Evolutionary conservation across 1,140 invertebrate species (phyloP), one percentile per base, ranked within the genome.

Genomic region (Aleiodes sp.): DNA sequence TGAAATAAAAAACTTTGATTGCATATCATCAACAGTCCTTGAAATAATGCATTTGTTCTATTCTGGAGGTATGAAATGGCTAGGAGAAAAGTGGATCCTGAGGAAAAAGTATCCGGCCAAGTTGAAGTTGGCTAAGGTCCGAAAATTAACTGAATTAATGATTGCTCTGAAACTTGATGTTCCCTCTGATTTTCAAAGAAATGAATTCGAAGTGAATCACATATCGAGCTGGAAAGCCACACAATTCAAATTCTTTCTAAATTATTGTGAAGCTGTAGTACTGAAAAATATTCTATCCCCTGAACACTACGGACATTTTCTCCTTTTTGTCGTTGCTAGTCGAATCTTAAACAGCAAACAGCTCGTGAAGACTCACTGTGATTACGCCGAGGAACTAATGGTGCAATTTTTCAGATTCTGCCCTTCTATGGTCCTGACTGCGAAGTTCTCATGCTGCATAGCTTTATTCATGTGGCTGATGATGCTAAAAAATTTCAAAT

Each of bases 391-490:
- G 52, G 12, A 1, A 1, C 4, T 28, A 24, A 2, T 57, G 2
- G 9, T 31, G 62, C 28, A 69, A 26, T 73, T 75, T 65, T 59
- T 73, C 19, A 16, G 14, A n/a, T 16, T 65, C 39, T 71, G 26
- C 57, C 71, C 10, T 10, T 56, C 9, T 29, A 71, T 24, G 70
- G 73, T 16, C 12, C 33, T 9, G 57, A 56, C 24, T 67, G 57
- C 2, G 69, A 71, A 62, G 60, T 68, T 12, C 41, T 76, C 16
- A 74, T 70, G 39, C 68, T 74, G 16, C 74, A 75, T 29, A 74
- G 71, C 70, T 41, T 74, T 2, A 72, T 76, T 37, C 69, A 74
- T 33, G 37, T 74, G 19, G 39, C 63, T 19, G 75, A 76, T 28
- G 73, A 76, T 39, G 72, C 72, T 12, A 29, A 33, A 37, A n/a